Evolutionary conservation across 2,113 vertebrate genomes (phyloP).

Genomic region (Oryzias melastigma): DNA sequence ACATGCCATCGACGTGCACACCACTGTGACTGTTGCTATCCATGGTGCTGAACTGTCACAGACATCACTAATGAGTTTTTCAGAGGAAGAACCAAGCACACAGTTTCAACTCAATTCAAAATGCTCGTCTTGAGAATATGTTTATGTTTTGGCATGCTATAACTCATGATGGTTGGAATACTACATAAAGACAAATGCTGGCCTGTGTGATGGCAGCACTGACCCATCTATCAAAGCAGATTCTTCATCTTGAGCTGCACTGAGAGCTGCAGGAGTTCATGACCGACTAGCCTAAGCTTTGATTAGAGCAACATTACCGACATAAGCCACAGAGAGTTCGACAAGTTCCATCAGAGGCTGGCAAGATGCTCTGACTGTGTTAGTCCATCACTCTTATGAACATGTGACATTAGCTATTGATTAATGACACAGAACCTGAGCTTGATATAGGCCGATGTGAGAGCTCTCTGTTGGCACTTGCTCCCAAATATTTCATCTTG

Average conservation of each 20-base stretch:
- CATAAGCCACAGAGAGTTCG: constrained; percentile 6
- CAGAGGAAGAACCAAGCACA: too few relatives aligned
- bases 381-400: constrained; percentile 14
- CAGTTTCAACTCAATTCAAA: too few relatives aligned
- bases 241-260: constrained; percentile 26
- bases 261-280: constrained; percentile 46
- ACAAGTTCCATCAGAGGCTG: constrained; percentile 7
- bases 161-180: too few relatives aligned
- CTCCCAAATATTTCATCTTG: constrained; percentile 11
- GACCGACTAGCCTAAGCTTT: constrained; percentile 28
- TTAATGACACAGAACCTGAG: constrained; percentile 16
- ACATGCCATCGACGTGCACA: too few relatives aligned
- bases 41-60: too few relatives aligned
- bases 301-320: constrained; percentile 17
- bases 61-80: too few relatives aligned
- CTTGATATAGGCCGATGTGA: constrained; percentile 11
- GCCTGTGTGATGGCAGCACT: too few relatives aligned
- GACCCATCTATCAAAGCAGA: constrained; percentile 17
- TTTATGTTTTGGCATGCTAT: too few relatives aligned
- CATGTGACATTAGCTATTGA: constrained; percentile 22
- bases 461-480: not conserved
- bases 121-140: too few relatives aligned
- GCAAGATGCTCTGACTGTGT: not conserved
- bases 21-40: too few relatives aligned
- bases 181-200: too few relatives aligned